A percentile compares a stretch with the other conserved stretches of the same genome.
These are phyloP conservation scores for Micrastur ruficollis DNA, from an alignment of 2,797 vertebrate species.

Conservation along the genomic window DNA sequence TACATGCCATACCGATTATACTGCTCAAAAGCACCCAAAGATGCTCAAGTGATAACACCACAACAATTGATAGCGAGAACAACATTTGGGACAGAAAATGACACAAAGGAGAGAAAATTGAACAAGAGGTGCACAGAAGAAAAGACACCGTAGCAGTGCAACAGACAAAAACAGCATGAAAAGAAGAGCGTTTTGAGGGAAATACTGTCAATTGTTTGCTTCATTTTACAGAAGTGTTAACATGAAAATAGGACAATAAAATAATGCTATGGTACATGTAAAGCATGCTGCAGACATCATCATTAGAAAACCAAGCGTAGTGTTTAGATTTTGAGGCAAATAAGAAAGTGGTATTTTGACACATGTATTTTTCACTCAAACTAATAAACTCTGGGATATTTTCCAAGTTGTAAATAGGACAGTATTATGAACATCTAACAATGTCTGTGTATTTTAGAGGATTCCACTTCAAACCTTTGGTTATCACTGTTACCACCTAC, in stretches of 20 bases:
- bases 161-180: not conserved
- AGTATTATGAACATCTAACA: not conserved
- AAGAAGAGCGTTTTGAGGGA: not conserved
- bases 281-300: not conserved
- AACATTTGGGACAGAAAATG: not conserved
- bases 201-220: not conserved
- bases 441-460: conserved; percentile 31
- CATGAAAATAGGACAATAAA: not conserved
- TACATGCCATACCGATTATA: not conserved
- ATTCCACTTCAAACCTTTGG: conserved; percentile 60
- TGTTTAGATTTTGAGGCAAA: not conserved
- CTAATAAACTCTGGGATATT: not conserved
- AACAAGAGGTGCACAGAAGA: not conserved
- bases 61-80: not conserved
- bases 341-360: not conserved
- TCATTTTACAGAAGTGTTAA: not conserved
- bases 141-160: not conserved
- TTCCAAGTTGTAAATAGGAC: not conserved
- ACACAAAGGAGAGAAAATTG: not conserved
- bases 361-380: not conserved
- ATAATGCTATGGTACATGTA: not conserved
- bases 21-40: not conserved
- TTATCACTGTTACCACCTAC: conserved; percentile 82
- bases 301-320: not conserved
- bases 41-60: not conserved